A percentile compares a stretch with the other conserved stretches of the same genome.
These are phyloP conservation scores for Cremastobaeus sp. DNA, from an alignment of 2,888 invertebrate species.

Conservation along the genomic window DNA sequence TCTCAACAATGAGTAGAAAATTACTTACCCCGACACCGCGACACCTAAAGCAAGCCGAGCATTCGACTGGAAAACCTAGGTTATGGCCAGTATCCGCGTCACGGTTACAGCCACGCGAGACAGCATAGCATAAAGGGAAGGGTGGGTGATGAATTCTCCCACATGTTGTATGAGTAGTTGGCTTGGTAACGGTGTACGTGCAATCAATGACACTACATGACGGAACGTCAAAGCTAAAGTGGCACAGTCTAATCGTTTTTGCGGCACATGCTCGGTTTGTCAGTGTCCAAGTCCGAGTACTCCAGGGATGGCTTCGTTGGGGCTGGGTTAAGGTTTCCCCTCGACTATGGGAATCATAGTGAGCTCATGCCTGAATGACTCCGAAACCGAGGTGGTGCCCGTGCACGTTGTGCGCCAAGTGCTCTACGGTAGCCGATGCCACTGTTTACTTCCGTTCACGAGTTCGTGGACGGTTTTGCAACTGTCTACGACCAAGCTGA, in stretches of 20 bases:
- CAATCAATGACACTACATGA: constrained; percentile 71
- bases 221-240: constrained; percentile 43
- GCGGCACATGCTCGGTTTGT: constrained; percentile 30
- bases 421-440: constrained; percentile 73
- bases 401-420: constrained; percentile 74
- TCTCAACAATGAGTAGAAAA: too few relatives aligned
- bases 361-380: constrained; percentile 76
- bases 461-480: too few relatives aligned
- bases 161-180: constrained; percentile 76
- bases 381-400: constrained; percentile 75
- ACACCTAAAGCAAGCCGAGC: neutral
- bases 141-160: constrained; percentile 63
- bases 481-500: neutral
- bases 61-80: constrained; percentile 43
- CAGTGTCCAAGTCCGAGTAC: neutral
- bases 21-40: too few relatives aligned
- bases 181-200: constrained; percentile 75
- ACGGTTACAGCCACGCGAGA: constrained; percentile 10
- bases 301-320: constrained; percentile 32
- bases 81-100: constrained; percentile 51
- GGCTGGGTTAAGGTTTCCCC: constrained; percentile 66
- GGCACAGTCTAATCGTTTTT: constrained; percentile 34
- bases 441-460: too few relatives aligned
- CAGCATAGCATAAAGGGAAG: neutral
- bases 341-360: constrained; percentile 77